Conservation (phyloP, 2,113 vertebrate genomes). For the Psittacus erithacus region DNA sequence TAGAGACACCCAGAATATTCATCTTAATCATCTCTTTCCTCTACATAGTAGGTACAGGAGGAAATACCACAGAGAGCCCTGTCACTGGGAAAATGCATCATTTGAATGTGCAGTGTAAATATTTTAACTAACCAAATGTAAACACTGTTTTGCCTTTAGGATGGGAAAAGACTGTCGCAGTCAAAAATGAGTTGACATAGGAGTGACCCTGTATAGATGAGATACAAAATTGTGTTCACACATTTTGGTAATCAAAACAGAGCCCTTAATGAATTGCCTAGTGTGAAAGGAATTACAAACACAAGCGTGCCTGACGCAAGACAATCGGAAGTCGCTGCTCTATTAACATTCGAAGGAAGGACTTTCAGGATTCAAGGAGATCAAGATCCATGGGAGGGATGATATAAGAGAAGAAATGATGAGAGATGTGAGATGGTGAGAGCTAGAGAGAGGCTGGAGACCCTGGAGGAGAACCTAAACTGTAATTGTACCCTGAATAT, state of each 20-base stretch:
- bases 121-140: slow-evolving; percentile 61
- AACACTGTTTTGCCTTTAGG: slow-evolving; percentile 44
- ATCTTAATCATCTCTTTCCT: slow-evolving; percentile 37
- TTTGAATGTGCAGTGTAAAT: slow-evolving; percentile 65
- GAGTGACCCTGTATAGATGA: slow-evolving; percentile 53
- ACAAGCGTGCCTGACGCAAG: slow-evolving; percentile 18
- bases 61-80: slow-evolving; percentile 58
- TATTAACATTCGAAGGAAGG: background rate
- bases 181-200: slow-evolving; percentile 4
- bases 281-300: slow-evolving; percentile 47
- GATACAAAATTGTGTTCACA: slow-evolving; percentile 51
- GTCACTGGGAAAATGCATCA: slow-evolving; percentile 40
- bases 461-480: background rate
- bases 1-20: background rate
- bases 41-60: slow-evolving; percentile 28
- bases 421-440: background rate
- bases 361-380: background rate
- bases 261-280: slow-evolving; percentile 41
- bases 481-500: background rate
- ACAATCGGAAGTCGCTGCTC: background rate
- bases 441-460: background rate
- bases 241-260: slow-evolving; percentile 58
- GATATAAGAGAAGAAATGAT: background rate
- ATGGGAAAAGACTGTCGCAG: slow-evolving; percentile 42
- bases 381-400: background rate